Conservation (phyloP, 2,113 vertebrate genomes). For the Pelobates fuscus region DNA sequence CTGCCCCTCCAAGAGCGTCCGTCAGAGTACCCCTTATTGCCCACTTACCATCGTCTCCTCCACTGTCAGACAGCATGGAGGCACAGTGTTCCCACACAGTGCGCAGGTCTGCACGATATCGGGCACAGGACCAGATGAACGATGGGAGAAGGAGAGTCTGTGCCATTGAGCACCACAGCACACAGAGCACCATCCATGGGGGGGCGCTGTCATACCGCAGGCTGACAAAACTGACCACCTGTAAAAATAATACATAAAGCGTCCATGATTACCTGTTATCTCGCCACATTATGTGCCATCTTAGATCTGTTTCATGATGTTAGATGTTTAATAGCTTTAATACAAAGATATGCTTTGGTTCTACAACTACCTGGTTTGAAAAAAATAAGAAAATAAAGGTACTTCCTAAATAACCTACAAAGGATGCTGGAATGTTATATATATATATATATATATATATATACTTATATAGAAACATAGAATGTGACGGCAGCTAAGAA, state of each 20-base stretch:
- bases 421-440: too few species aligned
- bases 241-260: neutral
- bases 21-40: too few species aligned
- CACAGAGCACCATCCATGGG: conserved; percentile 79
- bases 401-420: too few species aligned
- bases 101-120: conserved; percentile 78
- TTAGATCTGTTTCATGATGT: too few species aligned
- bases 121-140: conserved; percentile 80
- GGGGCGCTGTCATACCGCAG: conserved; percentile 76
- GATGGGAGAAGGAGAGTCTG: conserved; percentile 78
- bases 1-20: too few species aligned
- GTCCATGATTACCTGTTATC: neutral
- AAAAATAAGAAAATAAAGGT: too few species aligned
- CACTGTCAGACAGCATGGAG: conserved; percentile 79
- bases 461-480: too few species aligned
- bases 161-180: conserved; percentile 81
- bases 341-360: too few species aligned
- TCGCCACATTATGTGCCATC: neutral
- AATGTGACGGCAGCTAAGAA: too few species aligned
- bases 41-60: conserved; percentile 71
- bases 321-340: too few species aligned
- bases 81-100: conserved; percentile 80
- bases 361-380: too few species aligned
- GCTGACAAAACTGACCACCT: conserved; percentile 81
- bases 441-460: too few species aligned